phyloP scores from a whole-genome alignment of 1,140 invertebrate species.

The Drosophila suzukii region DNA sequence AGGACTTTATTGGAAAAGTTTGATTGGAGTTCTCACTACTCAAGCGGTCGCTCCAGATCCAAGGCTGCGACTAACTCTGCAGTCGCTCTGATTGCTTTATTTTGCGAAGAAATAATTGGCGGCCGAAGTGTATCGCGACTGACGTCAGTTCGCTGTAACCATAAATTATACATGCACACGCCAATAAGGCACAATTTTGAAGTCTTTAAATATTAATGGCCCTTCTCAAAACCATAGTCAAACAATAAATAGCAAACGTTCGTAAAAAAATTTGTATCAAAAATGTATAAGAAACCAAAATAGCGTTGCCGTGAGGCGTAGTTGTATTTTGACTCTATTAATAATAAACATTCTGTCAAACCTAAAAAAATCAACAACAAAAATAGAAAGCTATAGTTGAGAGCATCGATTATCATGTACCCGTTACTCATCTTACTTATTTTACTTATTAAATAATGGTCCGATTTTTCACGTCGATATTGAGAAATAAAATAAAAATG shows the following conservation, averaged over 20 bases:
- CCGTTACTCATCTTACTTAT: no score
- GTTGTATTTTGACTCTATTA: no score
- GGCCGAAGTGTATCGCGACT: conserved; percentile 50
- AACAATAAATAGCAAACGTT: conserved; percentile 65
- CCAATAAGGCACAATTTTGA: conserved; percentile 72
- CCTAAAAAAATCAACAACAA: no score
- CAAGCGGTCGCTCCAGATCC: conserved; percentile 1
- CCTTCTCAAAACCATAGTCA: conserved; percentile 36
- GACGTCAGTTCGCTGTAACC: conserved; percentile 56
- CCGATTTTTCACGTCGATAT: no score
- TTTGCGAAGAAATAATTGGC: conserved; percentile 24
- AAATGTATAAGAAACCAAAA: conserved; percentile 41
- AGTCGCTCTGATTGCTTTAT: conserved; percentile 56
- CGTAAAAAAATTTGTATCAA: conserved; percentile 34
- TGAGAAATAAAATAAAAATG: no score
- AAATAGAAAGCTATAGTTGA: no score
- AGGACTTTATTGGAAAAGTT: conserved; percentile 81
- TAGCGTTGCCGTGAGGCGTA: no score
- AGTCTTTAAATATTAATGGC: conserved; percentile 74
- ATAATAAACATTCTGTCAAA: no score
- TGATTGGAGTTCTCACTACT: conserved; percentile 59
- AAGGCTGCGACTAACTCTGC: conserved; percentile 4
- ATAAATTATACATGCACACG: conserved; percentile 74
- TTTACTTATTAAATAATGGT: no score
- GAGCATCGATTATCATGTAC: no score